These are phyloP conservation scores for Anthophora plumipes DNA, from an alignment of 2,888 invertebrate genomes.

Conservation along the genomic window DNA sequence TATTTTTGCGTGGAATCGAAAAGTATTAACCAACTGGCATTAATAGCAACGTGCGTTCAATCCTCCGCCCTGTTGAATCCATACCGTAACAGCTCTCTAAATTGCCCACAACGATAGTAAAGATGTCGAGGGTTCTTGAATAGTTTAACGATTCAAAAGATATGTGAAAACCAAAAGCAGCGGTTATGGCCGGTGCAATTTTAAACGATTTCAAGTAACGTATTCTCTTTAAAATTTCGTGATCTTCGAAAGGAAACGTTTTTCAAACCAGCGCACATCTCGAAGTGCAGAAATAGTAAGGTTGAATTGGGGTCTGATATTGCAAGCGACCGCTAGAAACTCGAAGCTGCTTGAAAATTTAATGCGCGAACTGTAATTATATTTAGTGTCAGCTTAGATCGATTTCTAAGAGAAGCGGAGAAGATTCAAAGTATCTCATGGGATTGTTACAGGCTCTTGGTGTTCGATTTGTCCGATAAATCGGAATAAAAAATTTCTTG, in stretches of 20 bases:
- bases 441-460: not conserved
- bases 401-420: conserved; percentile 38
- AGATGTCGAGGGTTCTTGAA: not conserved
- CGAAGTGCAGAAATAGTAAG: conserved; percentile 38
- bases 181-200: not conserved
- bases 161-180: not conserved
- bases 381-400: conserved; percentile 60
- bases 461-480: no score
- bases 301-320: conserved; percentile 18
- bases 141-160: not conserved
- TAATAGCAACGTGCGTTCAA: not conserved
- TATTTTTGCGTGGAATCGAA: conserved; percentile 22
- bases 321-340: conserved; percentile 30
- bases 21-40: conserved; percentile 9
- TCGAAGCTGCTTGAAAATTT: conserved; percentile 58
- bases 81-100: not conserved
- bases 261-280: not conserved
- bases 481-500: not conserved
- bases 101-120: not conserved
- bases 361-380: conserved; percentile 59
- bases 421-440: conserved; percentile 9
- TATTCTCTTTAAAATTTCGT: not conserved
- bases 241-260: not conserved
- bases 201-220: not conserved
- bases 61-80: not conserved